Evolutionary conservation across 1,140 invertebrate species (phyloP), one percentile per base, ranked within the genome.

Genomic region (Lithobius niger): DNA sequence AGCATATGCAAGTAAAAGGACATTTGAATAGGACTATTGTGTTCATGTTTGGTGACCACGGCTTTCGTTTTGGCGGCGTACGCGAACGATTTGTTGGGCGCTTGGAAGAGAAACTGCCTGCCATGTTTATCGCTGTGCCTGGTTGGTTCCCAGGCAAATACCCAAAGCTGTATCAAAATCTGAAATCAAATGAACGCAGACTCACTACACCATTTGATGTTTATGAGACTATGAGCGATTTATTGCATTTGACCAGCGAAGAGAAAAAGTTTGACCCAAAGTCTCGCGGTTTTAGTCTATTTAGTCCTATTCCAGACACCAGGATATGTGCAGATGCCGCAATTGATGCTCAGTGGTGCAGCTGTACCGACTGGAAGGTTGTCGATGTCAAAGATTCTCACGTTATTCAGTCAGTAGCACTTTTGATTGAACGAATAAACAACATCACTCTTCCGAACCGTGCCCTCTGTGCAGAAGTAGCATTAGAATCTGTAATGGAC

Each of bases 21-120:
- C 49, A 71, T 1, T 57, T 77, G 2, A 69, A 75, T 26, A 68
- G 69, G 16, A 81, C 80, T 0, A 66, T 78, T 0, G 67, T 96
- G 0, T 74, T 96, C 24, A 77, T 95, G n/a, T 74, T 92, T 59
- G 93, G 89, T 63, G 94, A 97, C 69, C 94, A 97, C 67, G 93
- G 94, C 0, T 82, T 93, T 63, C 69, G 94, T 26, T 95, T 86
- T 74, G 91, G 92, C 1, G 71, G 74, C 1, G 81, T 90, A 18
- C 67, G 86, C 18, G 67, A 79, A 60, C 93, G 90, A 0, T 83
- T 84, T 65, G 79, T 78, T 51, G 93, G 93, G 0, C 82, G 86
- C 66, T 74, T 93, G 56, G 93, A 97, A 69, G 91, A 95, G 66
- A 71, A 90, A 42, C 68, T 96, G 21, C 93, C 93, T 0, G 86